Evolutionary conservation across 1,140 invertebrate genomes (phyloP), one percentile per base, ranked within the genome.

Genomic region (Dolichoris vasculosae): DNA sequence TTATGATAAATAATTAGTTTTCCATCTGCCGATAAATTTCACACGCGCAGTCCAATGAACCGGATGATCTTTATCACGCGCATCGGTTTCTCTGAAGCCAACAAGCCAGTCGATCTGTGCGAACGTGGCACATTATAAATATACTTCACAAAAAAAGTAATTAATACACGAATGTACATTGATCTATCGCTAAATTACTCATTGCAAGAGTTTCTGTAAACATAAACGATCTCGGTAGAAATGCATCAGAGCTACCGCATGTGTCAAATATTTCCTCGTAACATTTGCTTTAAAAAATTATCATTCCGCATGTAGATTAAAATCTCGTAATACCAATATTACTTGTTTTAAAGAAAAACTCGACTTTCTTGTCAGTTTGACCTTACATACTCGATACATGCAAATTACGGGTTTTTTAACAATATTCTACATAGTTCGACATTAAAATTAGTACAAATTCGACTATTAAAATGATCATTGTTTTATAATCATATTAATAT

Each of bases 161-260:
- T 77, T 13, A 8, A 15, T 51, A 76, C n/a, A 26, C 26, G 32
- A 30, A 9, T 40, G n/a, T 64, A 1, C 38, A 23, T 26, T 76
- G 64, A 84, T 84, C 83, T 46, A 84, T 84, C 63, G 83, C 20
- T 55, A 59, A 84, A 69, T 84, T 78, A 84, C 83, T 84, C 83
- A 84, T 43, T 4, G 51, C 83, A 32, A 32, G 40, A 40, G 3
- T 48, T 48, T 32, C 43, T 75, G 40, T 26, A 30, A 63, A 11
- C 40, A n/a, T 48, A 48, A 75, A 38, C 71, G 38, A 48, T 26
- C 43, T 9, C 6, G 11, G 43, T 20, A 75, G 17, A 26, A 38
- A 9, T 30, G 64, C 35, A 3, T 0, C 71, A 1, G 1, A 23
- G 43, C 71, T n/a, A 75, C 9, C 9, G 40, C 20, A 23, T 11